These are phyloP conservation scores for Conomelus anceps DNA, from an alignment of 2,888 invertebrate genomes.

Conservation along the genomic window DNA sequence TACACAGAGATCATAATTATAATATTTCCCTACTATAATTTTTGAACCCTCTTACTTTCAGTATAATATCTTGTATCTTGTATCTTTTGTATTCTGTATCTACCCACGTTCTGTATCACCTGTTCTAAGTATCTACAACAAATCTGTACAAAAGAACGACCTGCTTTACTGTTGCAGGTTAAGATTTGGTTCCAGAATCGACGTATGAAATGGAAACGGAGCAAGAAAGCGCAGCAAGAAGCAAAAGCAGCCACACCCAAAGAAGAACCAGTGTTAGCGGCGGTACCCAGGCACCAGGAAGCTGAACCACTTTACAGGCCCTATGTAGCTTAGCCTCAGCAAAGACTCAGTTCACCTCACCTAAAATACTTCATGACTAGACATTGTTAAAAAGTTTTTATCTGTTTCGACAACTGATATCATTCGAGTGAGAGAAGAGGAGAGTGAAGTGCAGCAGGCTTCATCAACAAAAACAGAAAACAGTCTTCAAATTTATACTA, in stretches of 20 bases:
- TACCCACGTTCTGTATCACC: too few relatives aligned
- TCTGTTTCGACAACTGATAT: too few relatives aligned
- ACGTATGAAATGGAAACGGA: constrained; percentile 97
- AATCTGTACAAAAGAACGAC: too few relatives aligned
- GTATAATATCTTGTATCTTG: too few relatives aligned
- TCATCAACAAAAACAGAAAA: background rate
- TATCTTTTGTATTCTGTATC: too few relatives aligned
- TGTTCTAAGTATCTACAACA: too few relatives aligned
- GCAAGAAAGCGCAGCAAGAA: constrained; percentile 91
- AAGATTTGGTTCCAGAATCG: constrained; percentile 99
- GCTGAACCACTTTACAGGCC: constrained; percentile 30
- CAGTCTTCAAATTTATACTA: background rate
- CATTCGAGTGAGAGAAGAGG: too few relatives aligned
- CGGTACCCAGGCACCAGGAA: constrained; percentile 6
- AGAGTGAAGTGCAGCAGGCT: background rate
- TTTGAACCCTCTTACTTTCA: too few relatives aligned
- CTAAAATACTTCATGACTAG: too few relatives aligned
- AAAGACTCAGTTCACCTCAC: background rate
- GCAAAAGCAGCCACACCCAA: constrained; percentile 42
- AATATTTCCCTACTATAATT: too few relatives aligned
- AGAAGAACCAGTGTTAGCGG: constrained; percentile 7
- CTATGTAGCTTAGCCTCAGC: constrained; percentile 21
- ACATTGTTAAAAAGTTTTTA: too few relatives aligned
- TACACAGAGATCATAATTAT: background rate
- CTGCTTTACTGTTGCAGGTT: constrained; percentile 60